Conservation (phyloP, 1,140 invertebrate species). For the Sitophilus oryzae region DNA sequence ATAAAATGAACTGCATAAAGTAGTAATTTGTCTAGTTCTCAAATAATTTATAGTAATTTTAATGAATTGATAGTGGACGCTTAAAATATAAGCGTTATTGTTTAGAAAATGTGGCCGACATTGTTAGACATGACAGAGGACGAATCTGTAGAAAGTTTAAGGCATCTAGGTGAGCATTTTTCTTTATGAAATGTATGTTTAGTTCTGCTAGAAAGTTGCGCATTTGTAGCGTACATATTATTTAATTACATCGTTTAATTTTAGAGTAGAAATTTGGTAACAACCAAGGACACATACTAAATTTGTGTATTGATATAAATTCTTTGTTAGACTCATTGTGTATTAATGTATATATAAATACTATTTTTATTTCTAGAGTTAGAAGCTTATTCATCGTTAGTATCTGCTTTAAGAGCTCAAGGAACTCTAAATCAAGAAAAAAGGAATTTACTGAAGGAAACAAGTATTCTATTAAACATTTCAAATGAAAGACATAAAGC, state of each 20-base stretch:
- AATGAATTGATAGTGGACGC: too few relatives aligned
- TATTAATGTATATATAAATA: too few relatives aligned
- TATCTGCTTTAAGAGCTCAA: conserved; percentile 86
- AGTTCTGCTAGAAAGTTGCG: too few relatives aligned
- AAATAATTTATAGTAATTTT: too few relatives aligned
- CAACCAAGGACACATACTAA: conserved; percentile 18
- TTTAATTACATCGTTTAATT: too few relatives aligned
- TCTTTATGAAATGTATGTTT: too few relatives aligned
- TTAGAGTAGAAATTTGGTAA: too few relatives aligned
- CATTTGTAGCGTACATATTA: too few relatives aligned
- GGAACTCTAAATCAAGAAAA: conserved; percentile 79
- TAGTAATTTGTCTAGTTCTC: background rate
- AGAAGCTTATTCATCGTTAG: conserved; percentile 82
- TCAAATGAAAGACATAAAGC: conserved; percentile 83
- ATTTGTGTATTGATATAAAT: conserved; percentile 6
- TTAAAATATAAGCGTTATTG: background rate
- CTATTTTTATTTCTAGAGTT: conserved; percentile 53
- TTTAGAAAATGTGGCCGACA: conserved; percentile 60
- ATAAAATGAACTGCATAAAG: background rate
- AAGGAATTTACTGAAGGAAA: conserved; percentile 74
- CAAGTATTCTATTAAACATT: conserved; percentile 77
- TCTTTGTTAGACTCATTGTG: too few relatives aligned
- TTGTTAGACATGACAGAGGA: conserved; percentile 71
- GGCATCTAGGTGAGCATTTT: conserved; percentile 81
- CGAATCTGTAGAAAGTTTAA: conserved; percentile 78